Evolutionary conservation across 1,140 invertebrate genomes (phyloP).

Genomic region (Pentalonia nigronervosa): DNA sequence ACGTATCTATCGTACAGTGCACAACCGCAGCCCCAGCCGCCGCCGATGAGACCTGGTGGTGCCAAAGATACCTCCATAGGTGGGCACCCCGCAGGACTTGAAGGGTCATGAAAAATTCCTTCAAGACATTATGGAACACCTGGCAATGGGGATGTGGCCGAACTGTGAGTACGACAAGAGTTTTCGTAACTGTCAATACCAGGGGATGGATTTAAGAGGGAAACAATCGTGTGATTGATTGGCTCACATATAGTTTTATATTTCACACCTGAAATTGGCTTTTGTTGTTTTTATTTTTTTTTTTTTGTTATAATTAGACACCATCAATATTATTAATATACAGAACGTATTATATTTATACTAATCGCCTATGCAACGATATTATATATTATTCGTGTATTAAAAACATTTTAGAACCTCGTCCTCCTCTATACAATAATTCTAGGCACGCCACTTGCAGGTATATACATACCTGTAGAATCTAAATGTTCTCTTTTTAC

Average conservation of each 20-base stretch:
- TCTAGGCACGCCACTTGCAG: background rate
- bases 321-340: background rate
- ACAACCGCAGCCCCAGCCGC: background rate
- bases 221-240: background rate
- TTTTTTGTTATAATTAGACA: background rate
- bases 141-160: slow-evolving; percentile 56
- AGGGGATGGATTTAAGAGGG: background rate
- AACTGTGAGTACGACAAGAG: slow-evolving; percentile 26
- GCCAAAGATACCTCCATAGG: background rate
- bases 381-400: background rate
- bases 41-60: slow-evolving; percentile 4
- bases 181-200: background rate
- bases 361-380: too few relatives aligned
- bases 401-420: background rate
- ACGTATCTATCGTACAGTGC: background rate
- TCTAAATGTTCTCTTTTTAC: background rate
- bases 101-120: slow-evolving; percentile 52
- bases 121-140: slow-evolving; percentile 53
- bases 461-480: background rate
- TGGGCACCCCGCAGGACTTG: background rate
- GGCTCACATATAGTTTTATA: background rate
- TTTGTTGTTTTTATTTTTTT: background rate
- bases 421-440: background rate
- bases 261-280: background rate
- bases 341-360: background rate